Evolutionary conservation across 2,113 vertebrate species (phyloP).

Genomic region (Chrysochloris asiatica): DNA sequence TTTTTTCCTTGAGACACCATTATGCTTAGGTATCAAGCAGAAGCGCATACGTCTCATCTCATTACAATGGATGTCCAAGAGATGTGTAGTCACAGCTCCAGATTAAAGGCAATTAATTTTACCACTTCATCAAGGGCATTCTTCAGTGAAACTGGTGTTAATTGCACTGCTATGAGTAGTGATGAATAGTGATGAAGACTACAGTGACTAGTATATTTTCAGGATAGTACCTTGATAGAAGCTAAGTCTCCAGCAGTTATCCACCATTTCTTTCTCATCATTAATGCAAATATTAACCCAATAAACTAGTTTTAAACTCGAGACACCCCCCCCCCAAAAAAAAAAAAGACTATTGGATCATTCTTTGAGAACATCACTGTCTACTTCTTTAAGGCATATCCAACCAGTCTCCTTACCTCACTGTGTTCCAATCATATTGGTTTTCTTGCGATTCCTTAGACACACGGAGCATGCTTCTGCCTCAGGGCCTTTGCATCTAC

Average conservation of each 20-base stretch:
- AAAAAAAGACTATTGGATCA: background rate
- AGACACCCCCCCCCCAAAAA: too few species aligned
- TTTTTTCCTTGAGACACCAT: background rate
- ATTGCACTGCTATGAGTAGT: background rate
- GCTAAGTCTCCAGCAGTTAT: too few species aligned
- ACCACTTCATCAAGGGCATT: constrained; percentile 9
- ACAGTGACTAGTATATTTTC: background rate
- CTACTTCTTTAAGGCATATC: background rate
- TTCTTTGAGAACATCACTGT: background rate
- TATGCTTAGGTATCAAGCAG: background rate
- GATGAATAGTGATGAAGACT: constrained; percentile 14
- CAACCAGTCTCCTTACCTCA: rapidly evolving
- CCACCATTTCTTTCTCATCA: background rate
- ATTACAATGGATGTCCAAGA: constrained; percentile 45
- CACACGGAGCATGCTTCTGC: background rate
- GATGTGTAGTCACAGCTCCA: constrained; percentile 4
- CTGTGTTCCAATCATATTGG: background rate
- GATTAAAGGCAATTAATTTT: constrained; percentile 31
- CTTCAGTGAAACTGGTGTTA: background rate
- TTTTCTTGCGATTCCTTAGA: background rate
- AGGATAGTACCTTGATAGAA: background rate
- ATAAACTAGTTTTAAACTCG: constrained; percentile 38
- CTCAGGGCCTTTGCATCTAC: background rate
- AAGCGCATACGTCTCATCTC: background rate
- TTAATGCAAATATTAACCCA: constrained; percentile 41